phyloP scores from a whole-genome alignment of 1,140 invertebrate species.

The Dreissena rostriformis region DNA sequence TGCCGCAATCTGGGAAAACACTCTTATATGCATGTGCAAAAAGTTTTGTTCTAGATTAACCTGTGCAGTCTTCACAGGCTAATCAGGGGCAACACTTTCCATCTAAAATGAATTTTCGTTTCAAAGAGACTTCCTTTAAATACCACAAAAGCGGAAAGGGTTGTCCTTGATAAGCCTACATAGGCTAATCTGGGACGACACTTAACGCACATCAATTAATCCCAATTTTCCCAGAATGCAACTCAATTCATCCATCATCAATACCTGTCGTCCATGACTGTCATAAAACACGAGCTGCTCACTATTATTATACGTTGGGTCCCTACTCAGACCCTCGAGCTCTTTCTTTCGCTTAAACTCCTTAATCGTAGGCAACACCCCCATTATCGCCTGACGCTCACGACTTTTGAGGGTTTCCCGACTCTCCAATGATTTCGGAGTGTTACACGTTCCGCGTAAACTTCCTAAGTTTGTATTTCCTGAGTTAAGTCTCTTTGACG shows the following conservation, averaged over 20 bases:
- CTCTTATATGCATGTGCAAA: no score
- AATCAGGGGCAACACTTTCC: no score
- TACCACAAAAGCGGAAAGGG: not conserved
- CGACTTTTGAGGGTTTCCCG: not conserved
- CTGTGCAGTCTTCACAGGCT: no score
- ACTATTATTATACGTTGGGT: constrained; percentile 32
- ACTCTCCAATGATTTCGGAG: not conserved
- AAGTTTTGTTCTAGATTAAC: no score
- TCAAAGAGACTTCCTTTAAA: no score
- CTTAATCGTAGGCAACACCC: constrained; percentile 10
- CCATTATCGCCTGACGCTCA: not conserved
- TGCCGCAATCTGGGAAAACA: no score
- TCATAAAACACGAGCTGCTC: constrained; percentile 40
- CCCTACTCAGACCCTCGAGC: not conserved
- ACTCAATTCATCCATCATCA: not conserved
- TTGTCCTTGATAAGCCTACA: not conserved
- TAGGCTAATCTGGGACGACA: not conserved
- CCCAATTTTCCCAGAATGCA: not conserved
- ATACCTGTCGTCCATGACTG: constrained; percentile 16
- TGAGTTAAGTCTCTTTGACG: not conserved
- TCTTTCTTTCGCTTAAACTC: constrained; percentile 11
- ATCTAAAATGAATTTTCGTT: no score
- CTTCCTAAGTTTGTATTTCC: not conserved
- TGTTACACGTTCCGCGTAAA: not conserved
- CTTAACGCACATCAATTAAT: not conserved